phyloP scores from a whole-genome alignment of 2,113 vertebrate species.

The Gallinago paraguaiae region DNA sequence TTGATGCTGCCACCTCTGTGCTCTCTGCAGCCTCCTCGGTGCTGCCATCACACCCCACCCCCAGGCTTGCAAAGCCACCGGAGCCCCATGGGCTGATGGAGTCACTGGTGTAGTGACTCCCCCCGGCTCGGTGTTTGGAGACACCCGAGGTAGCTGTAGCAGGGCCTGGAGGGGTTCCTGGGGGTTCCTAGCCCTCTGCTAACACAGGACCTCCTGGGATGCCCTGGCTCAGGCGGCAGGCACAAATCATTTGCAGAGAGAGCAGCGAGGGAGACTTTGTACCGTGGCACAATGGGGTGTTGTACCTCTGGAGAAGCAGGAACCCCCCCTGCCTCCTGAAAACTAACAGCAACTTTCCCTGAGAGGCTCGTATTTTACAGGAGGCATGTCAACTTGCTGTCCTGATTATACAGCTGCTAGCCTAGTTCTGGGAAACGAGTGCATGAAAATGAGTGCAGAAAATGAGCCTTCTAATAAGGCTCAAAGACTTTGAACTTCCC shows the following conservation, averaged over 20 bases:
- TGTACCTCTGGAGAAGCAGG: neutral
- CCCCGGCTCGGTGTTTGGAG: neutral
- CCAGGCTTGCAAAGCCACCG: neutral
- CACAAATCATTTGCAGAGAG: neutral
- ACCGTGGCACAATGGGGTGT: neutral
- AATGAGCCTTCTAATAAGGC: slow-evolving; percentile 74
- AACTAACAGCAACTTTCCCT: slow-evolving; percentile 38
- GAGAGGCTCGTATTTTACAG: slow-evolving; percentile 17
- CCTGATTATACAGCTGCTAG: slow-evolving; percentile 68
- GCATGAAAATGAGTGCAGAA: slow-evolving; percentile 61
- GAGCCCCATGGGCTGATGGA: neutral
- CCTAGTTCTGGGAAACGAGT: slow-evolving; percentile 67
- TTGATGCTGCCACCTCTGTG: neutral
- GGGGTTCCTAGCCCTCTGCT: neutral
- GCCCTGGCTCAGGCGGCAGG: neutral
- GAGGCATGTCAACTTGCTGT: slow-evolving; percentile 43
- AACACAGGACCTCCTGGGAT: accelerated
- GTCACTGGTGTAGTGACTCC: neutral
- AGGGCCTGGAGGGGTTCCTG: neutral
- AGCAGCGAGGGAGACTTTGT: neutral
- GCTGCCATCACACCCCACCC: neutral
- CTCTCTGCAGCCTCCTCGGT: neutral
- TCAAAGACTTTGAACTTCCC: slow-evolving; percentile 75
- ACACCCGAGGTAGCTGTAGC: neutral
- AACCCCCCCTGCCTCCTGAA: neutral